Conservation (phyloP, 2,888 invertebrate species). For the Dicycla oo region DNA sequence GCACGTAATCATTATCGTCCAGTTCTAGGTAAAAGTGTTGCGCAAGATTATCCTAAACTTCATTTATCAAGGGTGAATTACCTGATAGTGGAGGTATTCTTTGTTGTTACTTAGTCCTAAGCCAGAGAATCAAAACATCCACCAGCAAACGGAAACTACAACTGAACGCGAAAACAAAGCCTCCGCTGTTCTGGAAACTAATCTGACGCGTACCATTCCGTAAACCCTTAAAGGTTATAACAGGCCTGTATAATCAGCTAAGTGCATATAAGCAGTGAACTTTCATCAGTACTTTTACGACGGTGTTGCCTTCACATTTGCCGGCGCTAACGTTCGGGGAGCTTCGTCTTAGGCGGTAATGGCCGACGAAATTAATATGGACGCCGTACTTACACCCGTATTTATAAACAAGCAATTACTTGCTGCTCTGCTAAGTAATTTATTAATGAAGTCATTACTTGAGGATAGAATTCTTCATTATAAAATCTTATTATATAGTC, state of each 20-base stretch:
- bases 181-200: background rate
- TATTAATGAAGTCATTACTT: too few relatives aligned
- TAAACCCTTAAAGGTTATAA: background rate
- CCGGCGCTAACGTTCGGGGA: slow-evolving; percentile 28
- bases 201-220: slow-evolving; percentile 15
- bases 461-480: too few relatives aligned
- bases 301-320: slow-evolving; percentile 39
- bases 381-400: too few relatives aligned
- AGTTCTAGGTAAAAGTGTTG: background rate
- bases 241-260: slow-evolving; percentile 41
- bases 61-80: background rate
- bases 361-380: slow-evolving; percentile 38
- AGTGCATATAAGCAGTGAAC: slow-evolving; percentile 33
- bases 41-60: background rate
- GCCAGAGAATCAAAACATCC: background rate
- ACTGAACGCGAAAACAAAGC: background rate
- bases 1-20: background rate
- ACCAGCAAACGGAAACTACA: background rate
- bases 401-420: too few relatives aligned
- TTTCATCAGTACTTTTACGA: slow-evolving; percentile 37
- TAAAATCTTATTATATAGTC: too few relatives aligned
- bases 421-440: too few relatives aligned
- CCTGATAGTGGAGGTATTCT: background rate
- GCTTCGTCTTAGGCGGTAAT: slow-evolving; percentile 36
- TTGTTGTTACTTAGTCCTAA: background rate